phyloP scores from a whole-genome alignment of 2,797 vertebrate genomes.

The Thalassophryne amazonica region DNA sequence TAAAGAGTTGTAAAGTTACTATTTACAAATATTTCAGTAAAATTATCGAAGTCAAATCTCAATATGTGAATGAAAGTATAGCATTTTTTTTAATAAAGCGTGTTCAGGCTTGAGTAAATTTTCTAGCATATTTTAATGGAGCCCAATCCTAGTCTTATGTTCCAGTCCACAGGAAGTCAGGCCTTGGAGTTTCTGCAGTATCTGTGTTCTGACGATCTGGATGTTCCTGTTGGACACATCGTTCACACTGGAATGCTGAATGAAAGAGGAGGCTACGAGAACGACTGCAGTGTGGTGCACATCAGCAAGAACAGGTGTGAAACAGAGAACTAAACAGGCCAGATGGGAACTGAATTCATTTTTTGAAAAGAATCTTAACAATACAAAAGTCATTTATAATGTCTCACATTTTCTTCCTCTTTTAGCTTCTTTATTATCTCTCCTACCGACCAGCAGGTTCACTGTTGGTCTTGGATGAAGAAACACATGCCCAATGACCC shows the following conservation, averaged over 20 bases:
- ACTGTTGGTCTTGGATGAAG: constrained; percentile 97
- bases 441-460: constrained; percentile 97
- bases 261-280: constrained; percentile 91
- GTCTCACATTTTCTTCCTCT: background rate
- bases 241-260: constrained; percentile 99
- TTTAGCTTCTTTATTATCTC: constrained; percentile 96
- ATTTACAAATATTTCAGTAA: no score
- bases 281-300: constrained; percentile 95
- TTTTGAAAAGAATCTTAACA: no score
- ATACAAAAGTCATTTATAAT: no score
- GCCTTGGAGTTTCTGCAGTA: constrained; percentile 88
- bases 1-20: no score
- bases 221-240: constrained; percentile 95
- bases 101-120: background rate
- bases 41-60: no score
- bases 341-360: no score
- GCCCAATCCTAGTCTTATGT: background rate
- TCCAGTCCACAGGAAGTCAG: constrained; percentile 88
- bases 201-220: constrained; percentile 93
- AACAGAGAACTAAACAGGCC: no score
- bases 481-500: constrained; percentile 88
- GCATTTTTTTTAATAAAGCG: background rate
- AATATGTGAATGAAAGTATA: no score
- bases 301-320: constrained; percentile 92
- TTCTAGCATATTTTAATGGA: background rate